Evolutionary conservation across 2,888 invertebrate genomes (phyloP).

Genomic region (Nymphalis c-album): DNA sequence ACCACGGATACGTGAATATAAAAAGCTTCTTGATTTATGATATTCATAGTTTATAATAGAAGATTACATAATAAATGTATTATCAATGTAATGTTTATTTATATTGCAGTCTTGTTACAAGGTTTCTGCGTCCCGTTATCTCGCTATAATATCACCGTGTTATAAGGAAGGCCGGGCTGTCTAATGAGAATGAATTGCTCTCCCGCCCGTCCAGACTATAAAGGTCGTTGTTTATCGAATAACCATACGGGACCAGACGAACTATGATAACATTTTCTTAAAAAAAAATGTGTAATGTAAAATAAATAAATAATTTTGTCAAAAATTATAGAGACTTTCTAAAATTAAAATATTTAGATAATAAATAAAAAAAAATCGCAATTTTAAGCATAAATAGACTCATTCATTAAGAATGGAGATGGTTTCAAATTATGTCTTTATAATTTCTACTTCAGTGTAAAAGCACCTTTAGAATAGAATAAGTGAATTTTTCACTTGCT

Average conservation of each 20-base stretch:
- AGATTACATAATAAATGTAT: background rate
- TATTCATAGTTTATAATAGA: background rate
- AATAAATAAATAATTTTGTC: no score
- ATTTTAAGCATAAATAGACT: no score
- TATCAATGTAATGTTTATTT: background rate
- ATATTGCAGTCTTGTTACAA: background rate
- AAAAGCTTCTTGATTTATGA: no score
- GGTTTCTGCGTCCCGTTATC: conserved; percentile 8
- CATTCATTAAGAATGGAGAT: background rate
- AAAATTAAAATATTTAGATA: no score
- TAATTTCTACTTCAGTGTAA: background rate
- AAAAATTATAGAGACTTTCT: no score
- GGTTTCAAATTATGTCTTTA: background rate
- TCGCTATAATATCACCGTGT: conserved; percentile 7
- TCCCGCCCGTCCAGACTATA: conserved; percentile 41
- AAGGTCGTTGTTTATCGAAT: background rate
- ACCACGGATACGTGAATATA: no score
- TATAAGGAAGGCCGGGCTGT: conserved; percentile 4
- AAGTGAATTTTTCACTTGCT: conserved; percentile 73
- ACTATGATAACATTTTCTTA: background rate
- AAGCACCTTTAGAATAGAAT: conserved; percentile 59
- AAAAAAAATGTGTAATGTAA: no score
- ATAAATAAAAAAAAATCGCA: no score
- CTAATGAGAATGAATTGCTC: conserved; percentile 78
- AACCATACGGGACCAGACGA: background rate